These are phyloP conservation scores for Venustaconcha ellipsiformis DNA, from an alignment of 1,140 invertebrate species.

Conservation along the genomic window DNA sequence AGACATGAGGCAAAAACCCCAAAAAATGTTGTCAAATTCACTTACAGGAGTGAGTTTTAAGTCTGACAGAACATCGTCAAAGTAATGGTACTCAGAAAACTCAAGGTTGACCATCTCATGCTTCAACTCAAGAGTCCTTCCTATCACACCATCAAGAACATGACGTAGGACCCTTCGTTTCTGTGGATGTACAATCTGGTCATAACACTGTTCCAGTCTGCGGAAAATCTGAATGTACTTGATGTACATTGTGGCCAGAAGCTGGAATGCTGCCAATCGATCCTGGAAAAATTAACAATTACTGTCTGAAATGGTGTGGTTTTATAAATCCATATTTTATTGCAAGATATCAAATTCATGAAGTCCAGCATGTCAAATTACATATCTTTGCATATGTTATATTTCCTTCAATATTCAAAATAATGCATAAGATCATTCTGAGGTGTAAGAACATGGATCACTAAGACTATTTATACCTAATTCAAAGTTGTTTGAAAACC, in stretches of 20 bases:
- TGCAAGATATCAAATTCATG: no score
- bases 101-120: slow-evolving; percentile 89
- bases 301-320: no score
- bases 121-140: slow-evolving; percentile 76
- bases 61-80: slow-evolving; percentile 80
- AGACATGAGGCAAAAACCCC: no score
- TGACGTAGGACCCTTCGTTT: slow-evolving; percentile 85
- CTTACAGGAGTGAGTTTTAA: slow-evolving; percentile 75
- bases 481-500: no score
- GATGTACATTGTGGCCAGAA: slow-evolving; percentile 74
- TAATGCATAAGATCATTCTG: no score
- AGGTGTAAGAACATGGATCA: no score
- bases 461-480: no score
- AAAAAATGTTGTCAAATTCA: slow-evolving; percentile 3
- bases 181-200: slow-evolving; percentile 93
- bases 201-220: slow-evolving; percentile 84
- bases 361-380: no score
- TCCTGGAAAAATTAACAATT: slow-evolving; percentile 54
- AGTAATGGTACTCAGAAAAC: slow-evolving; percentile 87
- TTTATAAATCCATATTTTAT: no score
- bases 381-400: no score
- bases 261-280: slow-evolving; percentile 66
- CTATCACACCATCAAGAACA: slow-evolving; percentile 83
- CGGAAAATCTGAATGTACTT: slow-evolving; percentile 85
- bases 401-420: no score